Base-by-base conservation (phyloP, 2,113 vertebrate genomes). In the Oostethus manadensis region DNA sequence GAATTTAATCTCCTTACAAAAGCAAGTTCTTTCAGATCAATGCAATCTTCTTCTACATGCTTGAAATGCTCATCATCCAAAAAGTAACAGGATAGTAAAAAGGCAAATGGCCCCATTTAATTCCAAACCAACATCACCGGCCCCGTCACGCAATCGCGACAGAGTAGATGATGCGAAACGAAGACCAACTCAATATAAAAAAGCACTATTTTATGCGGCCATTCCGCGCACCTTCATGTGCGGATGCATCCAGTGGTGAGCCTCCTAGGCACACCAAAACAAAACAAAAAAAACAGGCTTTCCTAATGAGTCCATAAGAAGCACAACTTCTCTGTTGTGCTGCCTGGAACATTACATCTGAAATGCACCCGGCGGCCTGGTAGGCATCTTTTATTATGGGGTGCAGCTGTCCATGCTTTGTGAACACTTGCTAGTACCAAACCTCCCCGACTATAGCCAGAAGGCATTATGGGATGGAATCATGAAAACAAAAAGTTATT, bases 351-450 rank as follows among this genome's bases (percentile, higher is more conserved):
- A 87, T 85, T 85, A 83, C 76, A 62, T 81, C 82, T 84, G 85
- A 88, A 84, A 87, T 81, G 77, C 74, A 84, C 78, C 81, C 84
- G 80, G 75, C 74, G 70, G 84, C 81, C 73, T 73, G 81, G 79
- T 69, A 81, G 85, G 77, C 79, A 81, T 86, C 73, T 84, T 87
- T 87, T 86, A 88, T 89, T 76, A 58, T 84, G 76, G 80, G 73
- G 75, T 86, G 87, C 87, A 87, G 83, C 85, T 88, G 85, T 83
- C 81, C 80, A 58, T 82, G 81, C 76, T 85, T 85, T 82, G 70
- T 76, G 81, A 88, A 75, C 82, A 84, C 78, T 85, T 72, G 76
- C 81, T 72, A 80, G 64, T 54, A 87, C 64, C 76, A 65, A 81
- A 73, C 69, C 66, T 78, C 78, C 60, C 70, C 67, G 60, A 73